Evolutionary conservation across 1,140 invertebrate genomes (phyloP).

Genomic region (Bathynomus jamesi): DNA sequence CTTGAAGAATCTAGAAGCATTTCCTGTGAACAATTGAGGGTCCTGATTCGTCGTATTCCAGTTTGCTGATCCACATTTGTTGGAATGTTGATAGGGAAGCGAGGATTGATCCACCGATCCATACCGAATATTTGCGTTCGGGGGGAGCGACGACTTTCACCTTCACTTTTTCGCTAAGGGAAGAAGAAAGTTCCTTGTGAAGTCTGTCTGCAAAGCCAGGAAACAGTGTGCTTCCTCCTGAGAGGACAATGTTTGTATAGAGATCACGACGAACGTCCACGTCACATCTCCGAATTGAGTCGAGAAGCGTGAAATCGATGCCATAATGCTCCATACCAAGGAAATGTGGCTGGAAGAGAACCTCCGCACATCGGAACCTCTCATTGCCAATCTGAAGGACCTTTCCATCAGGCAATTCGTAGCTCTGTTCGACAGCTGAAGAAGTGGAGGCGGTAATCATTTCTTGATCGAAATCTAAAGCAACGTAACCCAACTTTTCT

Average conservation of each 20-base stretch:
- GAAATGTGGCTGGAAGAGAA: slow-evolving; percentile 66
- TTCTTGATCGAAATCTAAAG: slow-evolving; percentile 42
- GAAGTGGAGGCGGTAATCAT: slow-evolving; percentile 44
- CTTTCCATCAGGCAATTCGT: slow-evolving; percentile 49
- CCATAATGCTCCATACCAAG: slow-evolving; percentile 74
- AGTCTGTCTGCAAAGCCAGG: slow-evolving; percentile 53
- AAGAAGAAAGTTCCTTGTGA: slow-evolving; percentile 57
- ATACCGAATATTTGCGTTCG: no score
- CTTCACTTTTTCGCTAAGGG: slow-evolving; percentile 69
- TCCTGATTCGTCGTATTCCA: slow-evolving; percentile 36
- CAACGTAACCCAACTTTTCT: slow-evolving; percentile 84
- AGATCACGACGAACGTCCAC: slow-evolving; percentile 59
- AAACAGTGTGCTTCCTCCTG: slow-evolving; percentile 56
- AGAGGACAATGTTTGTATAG: slow-evolving; percentile 64
- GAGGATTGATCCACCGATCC: no score
- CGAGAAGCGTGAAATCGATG: slow-evolving; percentile 69
- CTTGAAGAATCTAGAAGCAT: no score
- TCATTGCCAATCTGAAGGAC: slow-evolving; percentile 42
- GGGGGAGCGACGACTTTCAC: slow-evolving; percentile 79
- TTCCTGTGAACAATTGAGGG: no score
- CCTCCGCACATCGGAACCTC: slow-evolving; percentile 40
- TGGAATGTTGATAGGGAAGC: no score
- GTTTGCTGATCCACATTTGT: slow-evolving; percentile 56
- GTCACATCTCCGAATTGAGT: slow-evolving; percentile 55
- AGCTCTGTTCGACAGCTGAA: slow-evolving; percentile 42